Conservation (phyloP, 2,888 invertebrate species). For the Aphidius colemani region DNA sequence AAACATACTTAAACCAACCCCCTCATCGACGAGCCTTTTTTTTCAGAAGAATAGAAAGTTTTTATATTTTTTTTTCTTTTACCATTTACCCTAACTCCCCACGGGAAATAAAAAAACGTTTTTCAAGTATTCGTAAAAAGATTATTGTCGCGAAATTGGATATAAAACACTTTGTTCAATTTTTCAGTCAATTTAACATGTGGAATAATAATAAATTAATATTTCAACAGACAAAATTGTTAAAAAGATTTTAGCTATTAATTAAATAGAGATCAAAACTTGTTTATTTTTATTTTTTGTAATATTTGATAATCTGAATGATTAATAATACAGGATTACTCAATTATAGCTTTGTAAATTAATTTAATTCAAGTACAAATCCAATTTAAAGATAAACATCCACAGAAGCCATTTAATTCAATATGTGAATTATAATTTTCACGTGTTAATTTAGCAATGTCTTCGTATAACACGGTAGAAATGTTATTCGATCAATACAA, state of each 20-base stretch:
- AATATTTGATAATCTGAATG: not conserved
- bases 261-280: not conserved
- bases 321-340: not conserved
- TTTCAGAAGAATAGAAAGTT: not conserved
- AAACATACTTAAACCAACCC: no score
- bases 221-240: not conserved
- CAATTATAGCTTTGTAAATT: not conserved
- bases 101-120: constrained; percentile 19
- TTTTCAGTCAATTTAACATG: constrained; percentile 5
- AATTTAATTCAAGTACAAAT: constrained; percentile 1
- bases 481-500: constrained; percentile 54
- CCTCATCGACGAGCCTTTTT: no score
- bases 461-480: constrained; percentile 34
- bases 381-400: not conserved
- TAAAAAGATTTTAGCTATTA: not conserved
- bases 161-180: constrained; percentile 27
- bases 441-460: constrained; percentile 17
- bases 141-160: constrained; percentile 37
- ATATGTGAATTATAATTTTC: not conserved
- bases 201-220: constrained; percentile 9
- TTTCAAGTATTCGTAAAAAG: constrained; percentile 26
- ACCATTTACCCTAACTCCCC: constrained; percentile 8
- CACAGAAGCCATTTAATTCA: not conserved
- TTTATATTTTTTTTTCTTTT: not conserved
- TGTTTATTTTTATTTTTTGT: no score